A percentile compares a stretch with the other conserved stretches of the same genome.
These are phyloP conservation scores for Heteromormyrus szaboi DNA, from an alignment of 2,797 vertebrate species.

Conservation along the genomic window DNA sequence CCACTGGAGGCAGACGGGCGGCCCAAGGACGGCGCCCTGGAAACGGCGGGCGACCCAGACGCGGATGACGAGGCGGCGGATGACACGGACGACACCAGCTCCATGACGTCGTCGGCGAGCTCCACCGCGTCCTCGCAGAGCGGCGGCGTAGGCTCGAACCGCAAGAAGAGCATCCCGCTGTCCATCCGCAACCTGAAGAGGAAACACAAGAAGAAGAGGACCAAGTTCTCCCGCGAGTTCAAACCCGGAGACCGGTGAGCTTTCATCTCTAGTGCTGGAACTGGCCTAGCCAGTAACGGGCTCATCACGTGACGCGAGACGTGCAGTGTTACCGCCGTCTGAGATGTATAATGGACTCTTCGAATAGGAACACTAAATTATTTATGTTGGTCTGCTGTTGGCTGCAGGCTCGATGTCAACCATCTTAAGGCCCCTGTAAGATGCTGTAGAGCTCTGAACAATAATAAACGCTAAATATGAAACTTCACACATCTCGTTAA, in stretches of 20 bases:
- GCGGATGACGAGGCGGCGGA: constrained; percentile 86
- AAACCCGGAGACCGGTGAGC: constrained; percentile 87
- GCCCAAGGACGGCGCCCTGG: constrained; percentile 35
- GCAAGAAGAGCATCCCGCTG: constrained; percentile 89
- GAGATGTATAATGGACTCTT: background rate
- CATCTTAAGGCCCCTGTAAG: background rate
- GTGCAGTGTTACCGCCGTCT: background rate
- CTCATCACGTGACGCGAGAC: background rate
- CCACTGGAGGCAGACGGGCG: constrained; percentile 54
- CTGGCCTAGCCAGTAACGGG: background rate
- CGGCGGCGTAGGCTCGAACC: constrained; percentile 68
- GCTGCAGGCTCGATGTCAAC: background rate
- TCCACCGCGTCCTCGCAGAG: constrained; percentile 93
- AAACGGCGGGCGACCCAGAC: constrained; percentile 75
- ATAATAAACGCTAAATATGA: background rate
- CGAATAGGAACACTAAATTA: background rate
- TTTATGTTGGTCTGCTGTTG: background rate
- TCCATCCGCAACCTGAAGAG: constrained; percentile 94
- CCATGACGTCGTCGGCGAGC: constrained; percentile 91
- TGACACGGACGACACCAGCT: constrained; percentile 92
- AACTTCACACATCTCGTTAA: background rate
- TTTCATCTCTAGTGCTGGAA: constrained; percentile 5
- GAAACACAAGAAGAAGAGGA: constrained; percentile 97
- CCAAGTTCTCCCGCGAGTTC: constrained; percentile 87
- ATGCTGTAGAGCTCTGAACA: background rate